Evolutionary conservation across 2,797 vertebrate species (phyloP).

Genomic region (Sarcoramphus papa): DNA sequence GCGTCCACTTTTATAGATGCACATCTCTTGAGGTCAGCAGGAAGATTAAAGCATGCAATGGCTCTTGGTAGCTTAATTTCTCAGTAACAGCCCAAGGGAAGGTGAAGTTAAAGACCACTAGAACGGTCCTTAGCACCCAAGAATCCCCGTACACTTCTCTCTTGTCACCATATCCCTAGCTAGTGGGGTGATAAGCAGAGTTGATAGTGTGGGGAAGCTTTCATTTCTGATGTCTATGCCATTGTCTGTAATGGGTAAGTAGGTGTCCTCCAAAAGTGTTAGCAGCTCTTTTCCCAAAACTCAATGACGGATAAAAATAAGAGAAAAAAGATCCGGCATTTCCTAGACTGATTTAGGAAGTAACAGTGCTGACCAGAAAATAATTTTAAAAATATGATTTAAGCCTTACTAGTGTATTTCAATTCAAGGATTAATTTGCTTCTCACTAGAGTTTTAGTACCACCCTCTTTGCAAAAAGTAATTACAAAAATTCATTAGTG

Average conservation of each 20-base stretch:
- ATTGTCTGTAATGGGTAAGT: not conserved
- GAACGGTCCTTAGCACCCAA: not conserved
- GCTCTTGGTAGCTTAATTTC: not conserved
- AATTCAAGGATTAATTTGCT: slow-evolving; percentile 3
- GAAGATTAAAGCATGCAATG: not conserved
- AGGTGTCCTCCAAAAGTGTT: not conserved
- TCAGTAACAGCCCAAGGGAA: not conserved
- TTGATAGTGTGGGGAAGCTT: not conserved
- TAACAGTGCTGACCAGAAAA: not conserved
- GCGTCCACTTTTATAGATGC: not conserved
- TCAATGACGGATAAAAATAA: not conserved
- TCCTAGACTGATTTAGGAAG: not conserved
- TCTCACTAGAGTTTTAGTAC: not conserved
- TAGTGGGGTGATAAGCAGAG: not conserved
- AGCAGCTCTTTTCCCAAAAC: not conserved
- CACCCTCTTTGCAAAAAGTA: slow-evolving; percentile 10
- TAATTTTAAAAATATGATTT: not conserved
- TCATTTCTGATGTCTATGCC: not conserved
- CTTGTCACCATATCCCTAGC: not conserved
- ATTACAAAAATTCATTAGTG: slow-evolving; percentile 41
- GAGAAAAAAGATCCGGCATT: not conserved
- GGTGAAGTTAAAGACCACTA: not conserved
- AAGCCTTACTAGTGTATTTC: not conserved
- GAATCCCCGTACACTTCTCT: not conserved
- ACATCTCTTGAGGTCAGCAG: not conserved